Percentiles rank a stretch among this genome's conserved stretches.
These are phyloP conservation scores for Pediacus dermestoides DNA, from an alignment of 2,888 invertebrate genomes.

Conservation along the genomic window DNA sequence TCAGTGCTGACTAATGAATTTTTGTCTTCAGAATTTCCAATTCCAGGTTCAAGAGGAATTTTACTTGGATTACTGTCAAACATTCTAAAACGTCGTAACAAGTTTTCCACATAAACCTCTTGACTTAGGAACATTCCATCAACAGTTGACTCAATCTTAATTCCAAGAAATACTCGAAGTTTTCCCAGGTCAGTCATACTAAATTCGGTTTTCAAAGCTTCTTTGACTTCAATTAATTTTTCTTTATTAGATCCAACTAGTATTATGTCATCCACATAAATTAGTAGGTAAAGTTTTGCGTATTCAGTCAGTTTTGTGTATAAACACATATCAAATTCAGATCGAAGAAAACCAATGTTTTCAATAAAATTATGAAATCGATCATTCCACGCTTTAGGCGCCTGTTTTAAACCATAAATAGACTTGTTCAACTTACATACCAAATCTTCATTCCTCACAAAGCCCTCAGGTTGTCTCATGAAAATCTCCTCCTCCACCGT, in stretches of 20 bases:
- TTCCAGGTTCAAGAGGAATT: constrained; percentile 12
- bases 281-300: constrained; percentile 9
- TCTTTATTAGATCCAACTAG: constrained; percentile 8
- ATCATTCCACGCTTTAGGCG: constrained; percentile 14
- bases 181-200: constrained; percentile 16
- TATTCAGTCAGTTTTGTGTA: constrained; percentile 10
- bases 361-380: constrained; percentile 22
- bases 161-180: constrained; percentile 15
- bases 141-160: constrained; percentile 7
- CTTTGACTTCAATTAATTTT: constrained; percentile 4
- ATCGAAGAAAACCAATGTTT: constrained; percentile 19
- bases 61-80: constrained; percentile 14
- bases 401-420: constrained; percentile 17
- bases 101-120: not conserved
- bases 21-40: constrained; percentile 9
- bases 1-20: not conserved
- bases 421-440: too few relatives aligned
- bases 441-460: too few relatives aligned
- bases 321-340: constrained; percentile 21
- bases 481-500: too few relatives aligned
- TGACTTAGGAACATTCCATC: constrained; percentile 3
- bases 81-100: constrained; percentile 7
- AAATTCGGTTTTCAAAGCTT: constrained; percentile 9
- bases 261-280: constrained; percentile 21
- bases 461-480: too few relatives aligned